phyloP scores from a whole-genome alignment of 2,113 vertebrate genomes.

The Dryoscopus gambensis region DNA sequence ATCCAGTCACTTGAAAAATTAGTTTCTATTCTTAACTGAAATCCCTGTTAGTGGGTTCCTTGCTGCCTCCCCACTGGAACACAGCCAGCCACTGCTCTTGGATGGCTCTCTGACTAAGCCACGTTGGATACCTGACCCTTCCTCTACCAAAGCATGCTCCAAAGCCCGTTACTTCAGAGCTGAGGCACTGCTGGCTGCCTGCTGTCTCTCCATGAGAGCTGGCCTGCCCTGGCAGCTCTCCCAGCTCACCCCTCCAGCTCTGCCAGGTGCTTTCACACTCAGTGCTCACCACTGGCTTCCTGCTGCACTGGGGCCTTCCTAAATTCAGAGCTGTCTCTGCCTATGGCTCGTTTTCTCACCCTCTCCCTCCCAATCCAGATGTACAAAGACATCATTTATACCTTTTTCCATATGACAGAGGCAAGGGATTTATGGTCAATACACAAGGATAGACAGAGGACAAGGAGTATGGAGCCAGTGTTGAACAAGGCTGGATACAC shows the following conservation, averaged over 20 bases:
- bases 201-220: neutral
- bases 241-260: neutral
- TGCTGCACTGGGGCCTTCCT: neutral
- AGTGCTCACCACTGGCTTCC: neutral
- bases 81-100: neutral
- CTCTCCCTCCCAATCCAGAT: neutral
- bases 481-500: neutral
- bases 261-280: neutral
- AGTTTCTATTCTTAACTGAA: neutral
- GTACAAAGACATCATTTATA: neutral
- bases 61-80: neutral
- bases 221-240: neutral
- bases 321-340: neutral
- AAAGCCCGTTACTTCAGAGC: neutral
- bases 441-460: neutral
- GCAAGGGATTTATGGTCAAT: neutral
- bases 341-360: neutral
- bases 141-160: neutral
- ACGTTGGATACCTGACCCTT: accelerated
- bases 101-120: neutral
- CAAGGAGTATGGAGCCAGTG: accelerated
- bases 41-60: neutral
- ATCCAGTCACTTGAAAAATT: neutral
- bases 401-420: neutral
- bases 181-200: neutral